Base-by-base conservation (phyloP, 2,888 invertebrate species). In the Drosophila paramelanica region DNA sequence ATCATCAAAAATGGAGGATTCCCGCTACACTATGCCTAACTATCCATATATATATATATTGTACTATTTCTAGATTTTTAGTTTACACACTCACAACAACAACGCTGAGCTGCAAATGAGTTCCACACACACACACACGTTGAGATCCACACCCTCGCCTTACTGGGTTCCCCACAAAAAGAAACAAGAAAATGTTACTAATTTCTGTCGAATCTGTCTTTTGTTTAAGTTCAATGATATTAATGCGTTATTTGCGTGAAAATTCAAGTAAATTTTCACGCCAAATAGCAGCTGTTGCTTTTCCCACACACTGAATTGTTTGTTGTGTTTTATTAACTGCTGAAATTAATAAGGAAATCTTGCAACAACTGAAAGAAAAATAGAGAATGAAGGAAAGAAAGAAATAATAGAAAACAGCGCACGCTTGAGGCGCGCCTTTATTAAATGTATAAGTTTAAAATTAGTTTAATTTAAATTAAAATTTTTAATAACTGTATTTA, bases 41-140 rank as follows among this genome's bases (percentile, higher is more conserved):
- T 78, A 68, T 78, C 57, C 60, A 57, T 55, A 62, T 51, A 53
- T 47, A 52, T 51, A 59, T 58, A 56, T 79, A 70, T 86, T 83
- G 72, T 86, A 77, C 81, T 83, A 73, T 77, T 83, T 83, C 87
- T 83, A 88, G 83, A 83, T 88, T 83, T 81, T 83, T 88, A 83
- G 86, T 79, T 85, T 65, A 49, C 61, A 76, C 68, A 65, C 68
- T 51, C 79, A 60, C 61, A 56, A 51, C 62, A 64, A 58, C 75
- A 43, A 61, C 47, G 57, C 38, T 67, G 71, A 72, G 73, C 83
- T 62, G 66, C 58, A 42, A 73, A 62, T 73, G 85, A 75, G 73
- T 88, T 76, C 80, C 71, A 67, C 69, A 66, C 41, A 42, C 25
- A 42, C 25, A 50, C 39, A 51, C 33, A 45, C 42, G 62, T 67